Conservation (phyloP, 2,113 vertebrate species). For the Nothobranchius furzeri region DNA sequence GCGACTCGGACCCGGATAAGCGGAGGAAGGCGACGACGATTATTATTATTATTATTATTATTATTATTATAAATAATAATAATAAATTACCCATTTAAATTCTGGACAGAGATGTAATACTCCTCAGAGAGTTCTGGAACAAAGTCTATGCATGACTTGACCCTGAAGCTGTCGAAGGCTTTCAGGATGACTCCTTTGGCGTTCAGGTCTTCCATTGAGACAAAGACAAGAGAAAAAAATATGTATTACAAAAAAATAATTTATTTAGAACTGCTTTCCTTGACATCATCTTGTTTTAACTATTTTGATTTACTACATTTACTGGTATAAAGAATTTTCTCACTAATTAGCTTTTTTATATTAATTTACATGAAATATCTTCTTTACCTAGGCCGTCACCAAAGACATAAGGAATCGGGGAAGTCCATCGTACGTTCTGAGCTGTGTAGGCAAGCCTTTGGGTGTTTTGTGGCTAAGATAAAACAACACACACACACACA, state of each 20-base stretch:
- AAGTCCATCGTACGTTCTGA: neutral
- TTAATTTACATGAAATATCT: neutral
- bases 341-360: neutral
- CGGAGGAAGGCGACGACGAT: too few species aligned
- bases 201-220: constrained; percentile 78
- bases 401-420: neutral
- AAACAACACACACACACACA: neutral
- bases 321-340: too few species aligned
- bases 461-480: neutral
- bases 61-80: neutral
- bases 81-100: constrained; percentile 31
- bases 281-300: neutral
- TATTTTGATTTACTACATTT: neutral
- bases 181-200: constrained; percentile 85
- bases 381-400: neutral
- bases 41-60: too few species aligned
- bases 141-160: constrained; percentile 91
- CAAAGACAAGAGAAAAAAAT: neutral
- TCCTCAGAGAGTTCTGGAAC: constrained; percentile 79
- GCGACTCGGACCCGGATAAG: too few species aligned
- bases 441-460: neutral
- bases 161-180: constrained; percentile 85
- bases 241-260: neutral
- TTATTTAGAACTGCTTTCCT: too few species aligned
- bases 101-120: constrained; percentile 78